Evolutionary conservation across 1,140 invertebrate genomes (phyloP).

Genomic region (Drosophila leontia): DNA sequence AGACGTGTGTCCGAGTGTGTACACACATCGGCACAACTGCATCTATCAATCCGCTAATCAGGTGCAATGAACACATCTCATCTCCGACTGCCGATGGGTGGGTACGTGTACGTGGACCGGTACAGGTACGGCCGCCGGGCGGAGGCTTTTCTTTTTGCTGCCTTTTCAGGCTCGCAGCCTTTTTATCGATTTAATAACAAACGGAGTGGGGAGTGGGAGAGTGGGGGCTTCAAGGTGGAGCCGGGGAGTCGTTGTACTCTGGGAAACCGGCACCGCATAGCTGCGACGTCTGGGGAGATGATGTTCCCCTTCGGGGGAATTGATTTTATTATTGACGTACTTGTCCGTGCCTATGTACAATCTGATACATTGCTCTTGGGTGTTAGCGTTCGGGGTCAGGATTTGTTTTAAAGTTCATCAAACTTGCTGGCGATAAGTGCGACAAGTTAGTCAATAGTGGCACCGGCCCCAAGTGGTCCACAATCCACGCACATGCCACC

Average conservation of each 20-base stretch:
- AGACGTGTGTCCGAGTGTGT: constrained; percentile 1
- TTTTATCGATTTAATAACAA: constrained; percentile 63
- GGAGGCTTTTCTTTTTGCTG: constrained; percentile 42
- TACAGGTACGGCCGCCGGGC: constrained; percentile 5
- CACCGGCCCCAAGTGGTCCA: constrained; percentile 4
- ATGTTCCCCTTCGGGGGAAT: constrained; percentile 13
- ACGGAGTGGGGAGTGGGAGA: neutral
- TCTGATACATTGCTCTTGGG: constrained; percentile 7
- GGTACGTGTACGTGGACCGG: constrained; percentile 10
- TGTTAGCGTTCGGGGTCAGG: constrained; percentile 9
- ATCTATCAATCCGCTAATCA: constrained; percentile 45
- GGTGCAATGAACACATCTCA: constrained; percentile 44
- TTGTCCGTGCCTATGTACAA: constrained; percentile 5
- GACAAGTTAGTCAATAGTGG: constrained; percentile 13
- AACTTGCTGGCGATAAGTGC: constrained; percentile 23
- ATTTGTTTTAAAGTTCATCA: constrained; percentile 28
- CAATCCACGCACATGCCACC: neutral
- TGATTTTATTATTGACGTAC: constrained; percentile 35
- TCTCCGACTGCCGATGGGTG: constrained; percentile 23
- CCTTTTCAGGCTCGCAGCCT: constrained; percentile 42
- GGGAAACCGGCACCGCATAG: constrained; percentile 37
- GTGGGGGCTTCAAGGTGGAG: neutral
- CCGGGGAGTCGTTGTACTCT: constrained; percentile 44
- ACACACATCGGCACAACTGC: constrained; percentile 13
- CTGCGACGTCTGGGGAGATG: constrained; percentile 14